Evolutionary conservation across 2,888 invertebrate species (phyloP).

Genomic region (Parnassius mnemosyne): DNA sequence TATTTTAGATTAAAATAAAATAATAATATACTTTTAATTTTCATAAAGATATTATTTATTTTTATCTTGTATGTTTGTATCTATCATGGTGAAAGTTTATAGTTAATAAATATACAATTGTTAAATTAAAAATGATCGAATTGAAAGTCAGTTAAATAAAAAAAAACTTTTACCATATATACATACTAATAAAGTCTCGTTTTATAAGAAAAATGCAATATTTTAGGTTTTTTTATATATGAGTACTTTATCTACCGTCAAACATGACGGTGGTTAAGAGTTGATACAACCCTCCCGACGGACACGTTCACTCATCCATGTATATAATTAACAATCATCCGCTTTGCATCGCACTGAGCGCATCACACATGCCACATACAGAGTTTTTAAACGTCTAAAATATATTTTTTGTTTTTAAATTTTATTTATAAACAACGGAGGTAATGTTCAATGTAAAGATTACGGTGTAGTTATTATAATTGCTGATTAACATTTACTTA

Average conservation of each 20-base stretch:
- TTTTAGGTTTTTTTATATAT: no score
- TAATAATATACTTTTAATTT: not conserved
- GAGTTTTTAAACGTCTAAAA: constrained; percentile 51
- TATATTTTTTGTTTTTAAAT: constrained; percentile 3
- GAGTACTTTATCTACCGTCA: not conserved
- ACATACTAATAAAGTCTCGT: no score
- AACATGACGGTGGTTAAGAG: not conserved
- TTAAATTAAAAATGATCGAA: no score
- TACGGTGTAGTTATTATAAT: not conserved
- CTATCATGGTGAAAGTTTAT: no score
- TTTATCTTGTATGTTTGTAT: no score
- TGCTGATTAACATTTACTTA: no score
- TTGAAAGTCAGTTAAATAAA: no score
- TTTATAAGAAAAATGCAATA: no score
- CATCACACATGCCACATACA: constrained; percentile 69
- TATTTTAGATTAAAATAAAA: not conserved
- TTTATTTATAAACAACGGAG: constrained; percentile 15
- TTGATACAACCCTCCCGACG: constrained; percentile 15
- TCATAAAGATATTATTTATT: not conserved
- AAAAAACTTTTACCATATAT: no score
- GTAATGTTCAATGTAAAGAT: constrained; percentile 26
- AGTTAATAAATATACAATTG: no score
- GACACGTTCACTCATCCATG: constrained; percentile 2
- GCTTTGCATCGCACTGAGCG: constrained; percentile 55
- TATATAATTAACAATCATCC: constrained; percentile 49